A percentile compares a stretch with the other conserved stretches of the same genome.
These are phyloP conservation scores for Caracal caracal DNA, from an alignment of 2,113 vertebrate species.

Conservation along the genomic window DNA sequence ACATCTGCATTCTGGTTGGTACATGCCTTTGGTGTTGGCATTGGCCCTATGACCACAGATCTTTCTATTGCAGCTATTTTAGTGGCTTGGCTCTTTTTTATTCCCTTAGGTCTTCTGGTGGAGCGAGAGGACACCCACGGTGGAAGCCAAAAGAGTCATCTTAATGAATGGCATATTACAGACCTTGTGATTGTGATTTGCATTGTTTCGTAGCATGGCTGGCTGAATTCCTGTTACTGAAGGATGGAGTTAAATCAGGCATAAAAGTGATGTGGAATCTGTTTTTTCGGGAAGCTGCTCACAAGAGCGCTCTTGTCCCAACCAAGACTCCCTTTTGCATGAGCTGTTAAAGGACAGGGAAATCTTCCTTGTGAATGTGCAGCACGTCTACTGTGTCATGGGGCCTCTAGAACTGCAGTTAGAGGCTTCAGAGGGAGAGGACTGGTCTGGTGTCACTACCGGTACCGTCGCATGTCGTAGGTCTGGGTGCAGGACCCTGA, in stretches of 20 bases:
- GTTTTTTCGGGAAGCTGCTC: slow-evolving; percentile 71
- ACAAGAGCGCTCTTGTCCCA: slow-evolving; percentile 62
- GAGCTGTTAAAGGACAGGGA: slow-evolving; percentile 47
- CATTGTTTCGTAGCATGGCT: slow-evolving; percentile 76
- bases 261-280: slow-evolving; percentile 75
- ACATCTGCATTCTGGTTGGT: slow-evolving; percentile 85
- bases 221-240: slow-evolving; percentile 75
- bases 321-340: slow-evolving; percentile 17
- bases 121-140: slow-evolving; percentile 80
- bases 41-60: slow-evolving; percentile 84
- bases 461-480: no score
- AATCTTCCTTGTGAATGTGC: not conserved
- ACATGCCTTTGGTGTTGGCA: slow-evolving; percentile 83
- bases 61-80: slow-evolving; percentile 82
- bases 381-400: not conserved
- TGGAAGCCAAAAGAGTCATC: slow-evolving; percentile 76
- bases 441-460: fast-evolving
- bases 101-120: slow-evolving; percentile 82
- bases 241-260: slow-evolving; percentile 77
- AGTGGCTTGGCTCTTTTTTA: slow-evolving; percentile 85
- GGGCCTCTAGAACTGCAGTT: not conserved
- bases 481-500: not conserved
- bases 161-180: slow-evolving; percentile 84
- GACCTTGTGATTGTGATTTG: slow-evolving; percentile 81
- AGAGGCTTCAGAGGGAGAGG: not conserved